Evolutionary conservation across 1,140 invertebrate genomes (phyloP).

Genomic region (Zaprionus gabonicus): DNA sequence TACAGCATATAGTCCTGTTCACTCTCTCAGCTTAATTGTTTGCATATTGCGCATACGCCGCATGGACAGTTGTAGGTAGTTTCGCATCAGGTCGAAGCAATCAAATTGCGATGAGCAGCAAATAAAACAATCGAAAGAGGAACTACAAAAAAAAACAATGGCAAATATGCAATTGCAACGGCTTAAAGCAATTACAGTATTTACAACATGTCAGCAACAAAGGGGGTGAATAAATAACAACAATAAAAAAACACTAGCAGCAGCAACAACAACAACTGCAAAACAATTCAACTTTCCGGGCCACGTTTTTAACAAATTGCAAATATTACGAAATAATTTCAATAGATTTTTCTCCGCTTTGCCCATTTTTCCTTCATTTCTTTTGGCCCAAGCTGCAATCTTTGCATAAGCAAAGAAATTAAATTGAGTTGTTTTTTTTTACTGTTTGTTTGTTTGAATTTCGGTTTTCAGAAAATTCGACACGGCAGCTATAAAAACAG

Average conservation of each 20-base stretch:
- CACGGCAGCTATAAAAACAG: slow-evolving; percentile 38
- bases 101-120: slow-evolving; percentile 46
- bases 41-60: slow-evolving; percentile 53
- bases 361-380: not conserved
- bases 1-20: not conserved
- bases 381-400: slow-evolving; percentile 18
- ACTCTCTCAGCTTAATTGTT: slow-evolving; percentile 19
- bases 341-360: slow-evolving; percentile 42
- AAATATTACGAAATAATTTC: slow-evolving; percentile 78
- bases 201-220: slow-evolving; percentile 47
- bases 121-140: slow-evolving; percentile 44
- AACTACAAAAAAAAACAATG: slow-evolving; percentile 25
- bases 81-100: slow-evolving; percentile 18
- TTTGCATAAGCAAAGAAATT: slow-evolving; percentile 54
- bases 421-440: slow-evolving; percentile 70
- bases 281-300: slow-evolving; percentile 37
- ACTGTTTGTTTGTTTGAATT: slow-evolving; percentile 10
- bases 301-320: slow-evolving; percentile 67
- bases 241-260: slow-evolving; percentile 18
- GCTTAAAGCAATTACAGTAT: slow-evolving; percentile 59
- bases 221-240: slow-evolving; percentile 10
- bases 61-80: slow-evolving; percentile 20
- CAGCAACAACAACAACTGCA: slow-evolving; percentile 23
- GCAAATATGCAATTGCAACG: slow-evolving; percentile 17
- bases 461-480: slow-evolving; percentile 20